These are phyloP conservation scores for Patiria miniata DNA, from an alignment of 35 echinoderm and acorn worm genomes.

Conservation along the genomic window DNA sequence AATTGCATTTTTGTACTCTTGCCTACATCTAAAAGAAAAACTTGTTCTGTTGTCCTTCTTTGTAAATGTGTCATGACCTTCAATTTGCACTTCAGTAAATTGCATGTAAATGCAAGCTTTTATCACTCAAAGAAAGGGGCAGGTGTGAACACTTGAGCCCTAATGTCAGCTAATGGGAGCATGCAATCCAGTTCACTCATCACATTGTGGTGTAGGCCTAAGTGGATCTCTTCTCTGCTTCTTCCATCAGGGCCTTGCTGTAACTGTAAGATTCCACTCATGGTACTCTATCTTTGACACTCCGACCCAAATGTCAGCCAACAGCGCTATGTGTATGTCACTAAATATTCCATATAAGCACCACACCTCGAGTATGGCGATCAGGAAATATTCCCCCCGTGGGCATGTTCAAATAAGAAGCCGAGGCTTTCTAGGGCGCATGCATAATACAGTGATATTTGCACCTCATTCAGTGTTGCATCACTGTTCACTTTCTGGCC, in stretches of 20 bases:
- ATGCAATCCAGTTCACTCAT: no score
- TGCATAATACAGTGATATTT: constrained; percentile 26
- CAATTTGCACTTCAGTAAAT: no score
- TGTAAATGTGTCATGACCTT: no score
- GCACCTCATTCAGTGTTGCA: constrained; percentile 17
- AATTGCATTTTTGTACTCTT: no score
- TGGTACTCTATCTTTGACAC: constrained; percentile 16
- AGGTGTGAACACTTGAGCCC: no score
- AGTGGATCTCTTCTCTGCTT: background rate
- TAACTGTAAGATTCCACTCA: background rate
- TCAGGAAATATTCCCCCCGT: background rate
- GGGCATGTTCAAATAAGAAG: constrained; percentile 8
- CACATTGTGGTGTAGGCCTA: no score
- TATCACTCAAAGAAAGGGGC: no score
- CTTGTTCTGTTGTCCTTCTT: no score
- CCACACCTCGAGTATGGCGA: constrained; percentile 25
- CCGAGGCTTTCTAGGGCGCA: background rate
- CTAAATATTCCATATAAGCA: constrained; percentile 20
- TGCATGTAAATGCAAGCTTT: no score
- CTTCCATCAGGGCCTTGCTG: background rate
- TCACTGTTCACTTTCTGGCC: constrained; percentile 17
- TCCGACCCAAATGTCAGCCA: background rate
- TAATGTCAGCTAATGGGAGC: no score
- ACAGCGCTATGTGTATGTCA: background rate
- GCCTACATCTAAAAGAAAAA: no score